Conservation (phyloP, 1,140 invertebrate species). For the Dryas iulia region DNA sequence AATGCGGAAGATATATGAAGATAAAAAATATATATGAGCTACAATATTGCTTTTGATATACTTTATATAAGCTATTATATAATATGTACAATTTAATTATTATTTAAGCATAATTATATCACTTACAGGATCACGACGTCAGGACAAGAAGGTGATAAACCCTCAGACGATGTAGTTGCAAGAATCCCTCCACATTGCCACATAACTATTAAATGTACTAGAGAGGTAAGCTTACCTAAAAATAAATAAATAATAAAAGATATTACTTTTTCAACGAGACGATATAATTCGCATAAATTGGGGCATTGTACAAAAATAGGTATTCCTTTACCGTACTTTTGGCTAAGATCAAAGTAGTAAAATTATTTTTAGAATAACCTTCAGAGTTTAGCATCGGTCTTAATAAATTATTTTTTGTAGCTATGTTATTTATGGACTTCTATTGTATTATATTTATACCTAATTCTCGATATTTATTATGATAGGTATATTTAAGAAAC, state of each 20-base stretch:
- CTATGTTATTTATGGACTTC: too few relatives aligned
- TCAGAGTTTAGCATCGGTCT: not conserved
- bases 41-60: too few relatives aligned
- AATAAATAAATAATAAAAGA: too few relatives aligned
- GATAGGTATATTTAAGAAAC: too few relatives aligned
- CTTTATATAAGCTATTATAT: too few relatives aligned
- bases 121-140: slow-evolving; percentile 50
- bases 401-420: not conserved
- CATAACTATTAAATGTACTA: slow-evolving; percentile 94
- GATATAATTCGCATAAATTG: not conserved
- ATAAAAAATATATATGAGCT: too few relatives aligned
- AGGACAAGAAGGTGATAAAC: slow-evolving; percentile 58
- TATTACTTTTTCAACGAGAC: not conserved
- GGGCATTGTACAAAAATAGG: not conserved
- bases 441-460: too few relatives aligned
- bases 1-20: too few relatives aligned
- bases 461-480: too few relatives aligned
- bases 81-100: too few relatives aligned
- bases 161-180: slow-evolving; percentile 46
- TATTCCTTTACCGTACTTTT: not conserved
- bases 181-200: slow-evolving; percentile 92
- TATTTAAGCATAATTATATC: too few relatives aligned
- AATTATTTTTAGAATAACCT: not conserved
- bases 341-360: not conserved
- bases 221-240: slow-evolving; percentile 89